Conservation (phyloP, 92 coral and sea anemone species). For the Hydrozoanthus gracilis region DNA sequence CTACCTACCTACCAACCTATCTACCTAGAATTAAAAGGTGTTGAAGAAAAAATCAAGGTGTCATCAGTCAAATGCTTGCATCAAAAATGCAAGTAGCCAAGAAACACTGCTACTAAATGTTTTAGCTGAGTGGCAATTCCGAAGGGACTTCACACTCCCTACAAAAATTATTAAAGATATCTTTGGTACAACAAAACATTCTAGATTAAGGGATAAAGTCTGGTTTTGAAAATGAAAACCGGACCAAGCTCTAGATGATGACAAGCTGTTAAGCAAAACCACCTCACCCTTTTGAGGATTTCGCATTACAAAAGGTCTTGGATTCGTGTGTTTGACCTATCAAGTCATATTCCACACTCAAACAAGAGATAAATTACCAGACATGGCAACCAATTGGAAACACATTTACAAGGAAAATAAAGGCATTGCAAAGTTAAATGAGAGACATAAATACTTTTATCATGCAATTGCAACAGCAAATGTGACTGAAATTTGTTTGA, state of each 20-base stretch:
- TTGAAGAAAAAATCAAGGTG: constrained; percentile 59
- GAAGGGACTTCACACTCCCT: constrained; percentile 57
- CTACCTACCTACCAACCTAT: too few relatives aligned
- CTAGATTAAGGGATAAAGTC: constrained; percentile 49
- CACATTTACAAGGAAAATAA: constrained; percentile 43
- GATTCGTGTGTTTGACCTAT: constrained; percentile 60
- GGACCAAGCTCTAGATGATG: neutral
- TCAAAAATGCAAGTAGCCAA: constrained; percentile 52
- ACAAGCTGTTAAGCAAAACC: too few relatives aligned
- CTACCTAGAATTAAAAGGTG: constrained; percentile 36
- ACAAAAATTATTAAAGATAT: constrained; percentile 61
- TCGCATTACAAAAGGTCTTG: constrained; percentile 49
- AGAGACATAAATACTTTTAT: constrained; percentile 57
- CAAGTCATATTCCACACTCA: constrained; percentile 35
- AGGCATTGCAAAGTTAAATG: constrained; percentile 32
- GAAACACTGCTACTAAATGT: constrained; percentile 70
- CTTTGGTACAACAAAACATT: constrained; percentile 50
- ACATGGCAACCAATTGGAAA: constrained; percentile 42
- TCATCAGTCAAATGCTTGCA: constrained; percentile 52
- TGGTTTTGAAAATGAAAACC: constrained; percentile 59
- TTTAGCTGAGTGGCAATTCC: constrained; percentile 48
- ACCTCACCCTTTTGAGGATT: constrained; percentile 41
- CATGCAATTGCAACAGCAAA: constrained; percentile 64
- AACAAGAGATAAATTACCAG: constrained; percentile 47
- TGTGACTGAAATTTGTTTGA: constrained; percentile 48